These are phyloP conservation scores for Neotoxoptera formosana DNA, from an alignment of 1,140 invertebrate genomes.

Conservation along the genomic window DNA sequence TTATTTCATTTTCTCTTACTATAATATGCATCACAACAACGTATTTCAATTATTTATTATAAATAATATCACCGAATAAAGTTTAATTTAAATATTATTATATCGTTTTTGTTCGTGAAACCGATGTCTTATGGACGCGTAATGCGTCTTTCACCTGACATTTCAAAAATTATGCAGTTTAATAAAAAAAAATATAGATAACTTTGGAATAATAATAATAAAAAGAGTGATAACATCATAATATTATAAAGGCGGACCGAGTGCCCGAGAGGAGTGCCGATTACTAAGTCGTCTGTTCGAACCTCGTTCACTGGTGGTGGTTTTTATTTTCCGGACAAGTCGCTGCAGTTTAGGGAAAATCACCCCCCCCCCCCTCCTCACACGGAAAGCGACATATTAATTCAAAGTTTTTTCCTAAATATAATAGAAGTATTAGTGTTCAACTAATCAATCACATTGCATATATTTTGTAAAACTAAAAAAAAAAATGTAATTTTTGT, in stretches of 20 bases:
- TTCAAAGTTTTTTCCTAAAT: not conserved
- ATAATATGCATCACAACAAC: not conserved
- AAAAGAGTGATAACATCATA: too few species aligned
- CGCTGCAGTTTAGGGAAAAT: too few species aligned
- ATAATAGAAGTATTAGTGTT: not conserved
- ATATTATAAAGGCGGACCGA: too few species aligned
- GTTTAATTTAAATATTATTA: not conserved
- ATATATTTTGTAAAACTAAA: too few species aligned
- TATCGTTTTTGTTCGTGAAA: not conserved
- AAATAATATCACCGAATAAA: not conserved
- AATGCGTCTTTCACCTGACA: not conserved
- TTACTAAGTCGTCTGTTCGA: too few species aligned
- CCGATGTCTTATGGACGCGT: not conserved
- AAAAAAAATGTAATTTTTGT: not conserved
- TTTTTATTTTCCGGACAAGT: too few species aligned
- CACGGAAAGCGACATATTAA: not conserved
- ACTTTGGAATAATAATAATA: not conserved
- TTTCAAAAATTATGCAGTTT: not conserved
- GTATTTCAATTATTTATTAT: not conserved
- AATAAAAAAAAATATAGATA: not conserved
- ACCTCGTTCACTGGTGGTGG: too few species aligned
- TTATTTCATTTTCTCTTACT: not conserved
- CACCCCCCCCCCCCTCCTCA: not conserved
- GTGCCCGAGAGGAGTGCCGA: too few species aligned
- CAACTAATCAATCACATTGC: too few species aligned